Conservation (phyloP, 2,113 vertebrate species). For the Scomber scombrus region DNA sequence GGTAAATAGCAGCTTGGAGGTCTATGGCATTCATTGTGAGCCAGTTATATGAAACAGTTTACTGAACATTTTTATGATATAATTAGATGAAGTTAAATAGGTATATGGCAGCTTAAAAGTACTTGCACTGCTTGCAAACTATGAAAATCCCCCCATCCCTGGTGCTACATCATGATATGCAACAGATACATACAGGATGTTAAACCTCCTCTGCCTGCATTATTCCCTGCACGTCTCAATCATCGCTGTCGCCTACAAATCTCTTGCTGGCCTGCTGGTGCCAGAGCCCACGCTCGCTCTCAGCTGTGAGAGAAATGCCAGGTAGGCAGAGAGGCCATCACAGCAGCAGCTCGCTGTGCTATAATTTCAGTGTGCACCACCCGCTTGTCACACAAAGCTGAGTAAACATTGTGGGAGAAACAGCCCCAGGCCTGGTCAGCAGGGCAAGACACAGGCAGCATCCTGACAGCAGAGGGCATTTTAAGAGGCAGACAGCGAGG, state of each 20-base stretch:
- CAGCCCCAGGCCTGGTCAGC: constrained; percentile 46
- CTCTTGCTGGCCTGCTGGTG: constrained; percentile 37
- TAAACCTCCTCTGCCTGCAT: constrained; percentile 48
- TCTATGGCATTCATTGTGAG: constrained; percentile 25
- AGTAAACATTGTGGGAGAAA: constrained; percentile 69
- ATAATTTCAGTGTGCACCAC: constrained; percentile 20
- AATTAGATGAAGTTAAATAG: constrained; percentile 35
- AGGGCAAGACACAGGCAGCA: constrained; percentile 15
- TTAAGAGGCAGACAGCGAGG: constrained; percentile 52
- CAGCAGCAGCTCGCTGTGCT: constrained; percentile 26
- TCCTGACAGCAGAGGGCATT: constrained; percentile 32
- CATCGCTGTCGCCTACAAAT: constrained; percentile 58
- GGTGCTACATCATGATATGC: constrained; percentile 7
- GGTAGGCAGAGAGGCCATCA: constrained; percentile 27
- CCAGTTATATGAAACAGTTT: constrained; percentile 14
- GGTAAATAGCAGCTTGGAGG: constrained; percentile 39
- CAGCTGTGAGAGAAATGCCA: constrained; percentile 33
- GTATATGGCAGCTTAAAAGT: constrained; percentile 22
- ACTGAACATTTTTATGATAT: constrained; percentile 27
- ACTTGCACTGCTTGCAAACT: constrained; percentile 39
- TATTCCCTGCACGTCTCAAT: constrained; percentile 26
- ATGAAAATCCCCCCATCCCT: neutral
- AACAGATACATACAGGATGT: constrained; percentile 47
- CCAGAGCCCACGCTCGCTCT: constrained; percentile 52
- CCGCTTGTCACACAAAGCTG: constrained; percentile 54